Evolutionary conservation across 2,797 vertebrate genomes (phyloP).

Genomic region (Melanotaenia parkinsoni): DNA sequence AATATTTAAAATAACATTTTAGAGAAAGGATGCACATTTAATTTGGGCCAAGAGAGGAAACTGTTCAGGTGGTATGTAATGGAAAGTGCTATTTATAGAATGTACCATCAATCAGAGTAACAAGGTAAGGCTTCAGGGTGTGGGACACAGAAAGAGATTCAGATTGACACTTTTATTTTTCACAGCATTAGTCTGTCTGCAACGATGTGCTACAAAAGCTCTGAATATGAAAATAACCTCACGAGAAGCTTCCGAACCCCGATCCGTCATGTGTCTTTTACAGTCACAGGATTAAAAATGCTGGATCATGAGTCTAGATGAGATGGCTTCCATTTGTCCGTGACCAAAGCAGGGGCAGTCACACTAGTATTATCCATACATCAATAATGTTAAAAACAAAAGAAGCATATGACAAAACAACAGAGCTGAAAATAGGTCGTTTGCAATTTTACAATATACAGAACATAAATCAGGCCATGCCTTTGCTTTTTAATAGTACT

Average conservation of each 20-base stretch:
- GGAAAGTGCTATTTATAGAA: constrained; percentile 20
- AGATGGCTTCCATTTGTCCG: constrained; percentile 55
- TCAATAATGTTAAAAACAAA: constrained; percentile 52
- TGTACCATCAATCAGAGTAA: constrained; percentile 8
- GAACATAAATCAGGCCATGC: constrained; percentile 47
- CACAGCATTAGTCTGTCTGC: constrained; percentile 73
- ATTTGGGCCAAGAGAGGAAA: neutral
- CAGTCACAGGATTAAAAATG: constrained; percentile 67
- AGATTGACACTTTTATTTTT: constrained; percentile 80
- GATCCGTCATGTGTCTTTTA: constrained; percentile 55
- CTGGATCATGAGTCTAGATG: constrained; percentile 51
- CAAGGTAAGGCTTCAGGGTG: constrained; percentile 1
- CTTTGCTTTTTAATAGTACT: constrained; percentile 53
- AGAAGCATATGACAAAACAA: constrained; percentile 43
- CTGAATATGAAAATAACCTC: constrained; percentile 75
- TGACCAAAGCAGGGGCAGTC: constrained; percentile 50
- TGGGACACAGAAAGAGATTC: constrained; percentile 9
- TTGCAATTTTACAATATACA: constrained; percentile 75
- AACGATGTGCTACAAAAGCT: constrained; percentile 78
- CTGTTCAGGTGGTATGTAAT: constrained; percentile 34
- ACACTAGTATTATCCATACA: constrained; percentile 48
- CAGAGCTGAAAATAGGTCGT: constrained; percentile 71
- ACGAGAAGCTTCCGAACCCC: constrained; percentile 64
- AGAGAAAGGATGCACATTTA: neutral
- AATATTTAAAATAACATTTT: neutral